phyloP scores from a whole-genome alignment of 2,113 vertebrate species.

The Vidua macroura region DNA sequence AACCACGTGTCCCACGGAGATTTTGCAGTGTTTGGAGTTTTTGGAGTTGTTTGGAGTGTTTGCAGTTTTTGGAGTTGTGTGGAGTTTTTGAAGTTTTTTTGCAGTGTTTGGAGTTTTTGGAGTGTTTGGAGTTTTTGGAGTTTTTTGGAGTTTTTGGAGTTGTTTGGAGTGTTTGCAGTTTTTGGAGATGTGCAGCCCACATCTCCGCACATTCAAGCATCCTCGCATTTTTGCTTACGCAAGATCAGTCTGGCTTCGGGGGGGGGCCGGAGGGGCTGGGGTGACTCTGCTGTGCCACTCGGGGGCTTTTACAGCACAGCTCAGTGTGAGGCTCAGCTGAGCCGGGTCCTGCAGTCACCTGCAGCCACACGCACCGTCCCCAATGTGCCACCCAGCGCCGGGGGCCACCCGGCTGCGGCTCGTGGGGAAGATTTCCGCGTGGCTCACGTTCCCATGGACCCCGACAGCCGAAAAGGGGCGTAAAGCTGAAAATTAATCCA shows the following conservation, averaged over 20 bases:
- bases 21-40: not conserved
- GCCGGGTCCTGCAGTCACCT: fast-evolving
- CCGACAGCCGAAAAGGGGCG: not conserved
- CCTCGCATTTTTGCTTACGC: not conserved
- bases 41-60: not conserved
- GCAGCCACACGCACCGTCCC: fast-evolving
- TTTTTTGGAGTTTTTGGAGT: no score
- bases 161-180: not conserved
- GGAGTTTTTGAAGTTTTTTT: not conserved
- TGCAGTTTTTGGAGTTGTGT: not conserved
- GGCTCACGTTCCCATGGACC: not conserved
- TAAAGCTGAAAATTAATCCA: fast-evolving
- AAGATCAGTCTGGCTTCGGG: not conserved
- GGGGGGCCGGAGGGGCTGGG: not conserved
- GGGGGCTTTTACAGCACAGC: not conserved
- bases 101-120: not conserved
- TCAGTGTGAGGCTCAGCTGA: fast-evolving
- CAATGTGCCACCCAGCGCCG: not conserved
- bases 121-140: no score
- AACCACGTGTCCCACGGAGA: fast-evolving
- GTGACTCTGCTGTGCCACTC: not conserved
- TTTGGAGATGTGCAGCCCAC: not conserved
- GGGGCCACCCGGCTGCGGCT: not conserved
- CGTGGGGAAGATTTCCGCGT: not conserved
- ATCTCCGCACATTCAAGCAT: fast-evolving